phyloP scores from a whole-genome alignment of 2,797 vertebrate genomes.

The Lindbergichthys nudifrons region DNA sequence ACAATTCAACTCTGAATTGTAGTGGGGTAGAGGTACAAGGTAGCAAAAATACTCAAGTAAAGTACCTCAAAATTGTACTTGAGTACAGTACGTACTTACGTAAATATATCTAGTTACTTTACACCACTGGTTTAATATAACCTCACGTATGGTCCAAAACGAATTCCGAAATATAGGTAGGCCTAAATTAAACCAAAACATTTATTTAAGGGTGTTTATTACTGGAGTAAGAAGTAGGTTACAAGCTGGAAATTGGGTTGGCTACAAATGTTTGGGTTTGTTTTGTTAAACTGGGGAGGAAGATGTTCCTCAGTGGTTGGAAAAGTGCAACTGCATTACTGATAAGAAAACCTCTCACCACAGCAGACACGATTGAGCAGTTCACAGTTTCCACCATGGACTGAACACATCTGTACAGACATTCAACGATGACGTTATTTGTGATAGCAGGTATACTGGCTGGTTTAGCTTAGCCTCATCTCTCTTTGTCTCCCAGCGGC shows the following conservation, averaged over 20 bases:
- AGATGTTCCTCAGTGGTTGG: neutral
- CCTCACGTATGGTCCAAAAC: accelerated
- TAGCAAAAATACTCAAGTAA: no score
- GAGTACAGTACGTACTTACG: no score
- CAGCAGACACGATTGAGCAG: no score
- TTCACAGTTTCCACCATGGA: neutral
- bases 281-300: neutral
- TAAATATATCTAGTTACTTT: neutral
- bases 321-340: neutral
- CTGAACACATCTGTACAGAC: conserved; percentile 19
- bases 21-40: no score
- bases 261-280: conserved; percentile 4
- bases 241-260: neutral
- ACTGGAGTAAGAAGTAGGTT: neutral
- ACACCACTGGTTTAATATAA: neutral
- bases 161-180: neutral
- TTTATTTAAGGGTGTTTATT: accelerated
- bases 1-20: no score
- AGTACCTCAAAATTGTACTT: no score
- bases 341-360: neutral
- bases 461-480: conserved; percentile 29
- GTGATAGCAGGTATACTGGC: neutral
- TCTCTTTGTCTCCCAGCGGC: conserved; percentile 55
- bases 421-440: neutral
- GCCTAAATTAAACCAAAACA: neutral